Conservation (phyloP, 2,113 vertebrate genomes). For the Puntigrus tetrazona region DNA sequence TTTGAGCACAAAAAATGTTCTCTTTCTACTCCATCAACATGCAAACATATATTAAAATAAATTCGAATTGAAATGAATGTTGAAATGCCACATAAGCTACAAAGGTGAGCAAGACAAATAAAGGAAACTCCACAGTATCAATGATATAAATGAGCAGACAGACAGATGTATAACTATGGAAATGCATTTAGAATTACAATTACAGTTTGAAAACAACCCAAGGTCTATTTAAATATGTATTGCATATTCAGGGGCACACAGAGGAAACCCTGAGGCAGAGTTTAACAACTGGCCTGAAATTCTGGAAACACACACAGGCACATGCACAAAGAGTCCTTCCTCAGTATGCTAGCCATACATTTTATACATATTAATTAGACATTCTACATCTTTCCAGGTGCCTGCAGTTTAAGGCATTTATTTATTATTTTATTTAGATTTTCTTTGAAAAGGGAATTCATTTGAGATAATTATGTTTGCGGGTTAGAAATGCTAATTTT, state of each 20-base stretch:
- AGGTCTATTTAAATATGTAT: conserved; percentile 43
- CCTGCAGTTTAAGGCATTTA: not conserved
- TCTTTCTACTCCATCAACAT: not conserved
- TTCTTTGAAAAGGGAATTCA: not conserved
- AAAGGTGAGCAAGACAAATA: not conserved
- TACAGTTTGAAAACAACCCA: conserved; percentile 31
- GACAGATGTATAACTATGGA: conserved; percentile 1
- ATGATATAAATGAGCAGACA: conserved; percentile 3
- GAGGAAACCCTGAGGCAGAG: conserved; percentile 40
- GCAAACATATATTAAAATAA: not conserved
- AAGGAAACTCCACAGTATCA: not conserved
- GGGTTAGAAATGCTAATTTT: not conserved
- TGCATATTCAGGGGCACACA: conserved; percentile 19
- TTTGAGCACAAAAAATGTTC: not conserved
- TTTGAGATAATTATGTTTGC: not conserved
- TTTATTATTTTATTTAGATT: not conserved
- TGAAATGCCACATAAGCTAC: not conserved
- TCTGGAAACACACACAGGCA: conserved; percentile 17
- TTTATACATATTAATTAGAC: conserved; percentile 26
- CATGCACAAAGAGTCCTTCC: not conserved
- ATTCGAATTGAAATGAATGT: not conserved
- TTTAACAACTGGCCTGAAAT: conserved; percentile 27
- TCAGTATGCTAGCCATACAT: not conserved
- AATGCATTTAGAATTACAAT: conserved; percentile 25
- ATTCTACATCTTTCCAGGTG: not conserved